Conservation (phyloP, 1,140 invertebrate genomes). For the Bacillus rossius region DNA sequence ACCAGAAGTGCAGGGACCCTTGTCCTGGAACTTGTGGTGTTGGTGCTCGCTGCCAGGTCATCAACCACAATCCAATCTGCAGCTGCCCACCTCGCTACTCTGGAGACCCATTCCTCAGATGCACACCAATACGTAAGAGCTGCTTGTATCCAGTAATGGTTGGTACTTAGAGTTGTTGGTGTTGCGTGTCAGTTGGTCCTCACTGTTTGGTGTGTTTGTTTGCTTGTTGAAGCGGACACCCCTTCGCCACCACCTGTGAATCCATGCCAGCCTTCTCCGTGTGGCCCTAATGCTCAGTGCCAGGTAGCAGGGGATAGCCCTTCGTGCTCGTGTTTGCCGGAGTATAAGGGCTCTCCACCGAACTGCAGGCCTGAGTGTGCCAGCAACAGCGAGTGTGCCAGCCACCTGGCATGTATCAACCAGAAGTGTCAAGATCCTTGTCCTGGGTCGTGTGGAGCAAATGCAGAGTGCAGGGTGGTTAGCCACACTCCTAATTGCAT, state of each 20-base stretch:
- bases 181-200: neutral
- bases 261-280: constrained; percentile 56
- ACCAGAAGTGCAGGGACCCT: constrained; percentile 46
- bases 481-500: constrained; percentile 52
- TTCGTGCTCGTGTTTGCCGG: constrained; percentile 36
- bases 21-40: constrained; percentile 48
- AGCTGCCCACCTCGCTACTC: constrained; percentile 47
- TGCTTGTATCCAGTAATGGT: neutral
- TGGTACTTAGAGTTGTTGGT: neutral
- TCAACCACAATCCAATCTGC: constrained; percentile 50
- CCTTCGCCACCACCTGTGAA: constrained; percentile 36
- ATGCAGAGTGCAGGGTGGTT: constrained; percentile 39
- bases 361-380: constrained; percentile 36
- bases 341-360: constrained; percentile 27
- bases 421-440: constrained; percentile 42
- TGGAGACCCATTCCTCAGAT: constrained; percentile 45
- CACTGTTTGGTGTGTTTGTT: neutral
- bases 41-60: constrained; percentile 49
- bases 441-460: constrained; percentile 38
- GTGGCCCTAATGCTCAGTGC: constrained; percentile 44
- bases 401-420: constrained; percentile 34
- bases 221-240: constrained; percentile 1
- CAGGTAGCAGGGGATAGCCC: constrained; percentile 29
- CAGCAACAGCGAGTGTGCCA: constrained; percentile 32
- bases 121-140: constrained; percentile 5